Evolutionary conservation across 2,888 invertebrate species (phyloP), one percentile per base, ranked within the genome.

Genomic region (Caenorhabditis macrosperma): DNA sequence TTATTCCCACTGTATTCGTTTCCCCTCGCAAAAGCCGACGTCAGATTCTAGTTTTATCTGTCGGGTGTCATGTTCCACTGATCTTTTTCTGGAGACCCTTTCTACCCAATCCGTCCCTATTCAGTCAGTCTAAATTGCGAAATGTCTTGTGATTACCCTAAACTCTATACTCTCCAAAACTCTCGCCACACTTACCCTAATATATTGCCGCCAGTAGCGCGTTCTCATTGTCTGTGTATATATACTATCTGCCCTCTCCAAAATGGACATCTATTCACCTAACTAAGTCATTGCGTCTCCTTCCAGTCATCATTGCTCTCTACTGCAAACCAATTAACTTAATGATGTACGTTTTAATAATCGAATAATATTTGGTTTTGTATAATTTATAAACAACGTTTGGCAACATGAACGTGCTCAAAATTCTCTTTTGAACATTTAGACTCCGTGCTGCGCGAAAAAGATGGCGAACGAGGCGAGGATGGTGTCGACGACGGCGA

Each of bases 381-480:
- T 5, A 33, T 44, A 44, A 44, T 44, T 44, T 44, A 44, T 44
- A 17, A 44, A n/a, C 20, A 44, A 44, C 9, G 15, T 33, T 33
- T 38, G 6, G 15, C n/a, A n/a, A n/a, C n/a, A n/a, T n/a, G n/a
- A n/a, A 38, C 15, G 6, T 38, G 38, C 38, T 9, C 15, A 38
- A 15, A 12, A 38, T 10, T 12, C 9, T 10, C 15, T 38, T 38
- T 15, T 38, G 3, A 12, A 38, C n/a, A n/a, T n/a, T 69, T 60
- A 78, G n/a, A 78, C 78, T 24, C 78, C 78, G 33, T 71, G 66
- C 55, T 79, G 64, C 33, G 74, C 79, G 17, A 79, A 75, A 60
- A 79, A 79, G 41, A 79, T 79, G 30, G 79, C 79, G 12, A 79
- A 55, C 2, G 74, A 74, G 20, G 79, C 79, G 33, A 79, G 57